These are phyloP conservation scores for Stegostoma tigrinum DNA, from an alignment of 2,113 vertebrate genomes.

Conservation along the genomic window DNA sequence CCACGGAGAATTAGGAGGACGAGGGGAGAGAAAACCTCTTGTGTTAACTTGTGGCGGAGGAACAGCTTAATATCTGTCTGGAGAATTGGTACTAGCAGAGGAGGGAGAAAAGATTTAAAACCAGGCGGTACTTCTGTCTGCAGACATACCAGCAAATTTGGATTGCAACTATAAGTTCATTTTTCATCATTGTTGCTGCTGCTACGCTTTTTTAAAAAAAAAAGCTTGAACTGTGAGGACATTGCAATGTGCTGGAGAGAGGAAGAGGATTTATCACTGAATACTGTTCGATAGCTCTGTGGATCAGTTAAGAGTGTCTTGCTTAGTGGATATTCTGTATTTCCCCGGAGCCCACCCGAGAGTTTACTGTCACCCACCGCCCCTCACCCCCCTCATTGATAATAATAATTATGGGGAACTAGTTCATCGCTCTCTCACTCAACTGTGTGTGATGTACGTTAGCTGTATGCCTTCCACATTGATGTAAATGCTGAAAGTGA, in stretches of 20 bases:
- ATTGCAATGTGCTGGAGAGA: not conserved
- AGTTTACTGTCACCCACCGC: not conserved
- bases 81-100: not conserved
- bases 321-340: slow-evolving; percentile 3
- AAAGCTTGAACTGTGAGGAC: not conserved
- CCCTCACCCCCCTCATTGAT: not conserved
- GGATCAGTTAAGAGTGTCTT: slow-evolving; percentile 97
- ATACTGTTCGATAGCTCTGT: slow-evolving; percentile 97
- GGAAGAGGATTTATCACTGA: not conserved
- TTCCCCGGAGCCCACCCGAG: slow-evolving; percentile 11
- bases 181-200: too few species aligned
- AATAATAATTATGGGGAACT: slow-evolving; percentile 27
- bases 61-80: not conserved
- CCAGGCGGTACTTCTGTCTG: too few species aligned
- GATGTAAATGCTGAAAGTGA: slow-evolving; percentile 23
- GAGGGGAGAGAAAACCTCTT: slow-evolving; percentile 78
- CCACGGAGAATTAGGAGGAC: slow-evolving; percentile 64
- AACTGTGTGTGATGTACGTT: not conserved
- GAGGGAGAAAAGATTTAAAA: too few species aligned
- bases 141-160: not conserved
- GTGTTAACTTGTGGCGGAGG: not conserved
- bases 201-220: not conserved
- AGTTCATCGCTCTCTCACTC: slow-evolving; percentile 20
- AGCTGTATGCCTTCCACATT: not conserved
- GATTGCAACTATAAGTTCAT: not conserved